Conservation (phyloP, 2,113 vertebrate species). For the Sminthopsis crassicaudata region DNA sequence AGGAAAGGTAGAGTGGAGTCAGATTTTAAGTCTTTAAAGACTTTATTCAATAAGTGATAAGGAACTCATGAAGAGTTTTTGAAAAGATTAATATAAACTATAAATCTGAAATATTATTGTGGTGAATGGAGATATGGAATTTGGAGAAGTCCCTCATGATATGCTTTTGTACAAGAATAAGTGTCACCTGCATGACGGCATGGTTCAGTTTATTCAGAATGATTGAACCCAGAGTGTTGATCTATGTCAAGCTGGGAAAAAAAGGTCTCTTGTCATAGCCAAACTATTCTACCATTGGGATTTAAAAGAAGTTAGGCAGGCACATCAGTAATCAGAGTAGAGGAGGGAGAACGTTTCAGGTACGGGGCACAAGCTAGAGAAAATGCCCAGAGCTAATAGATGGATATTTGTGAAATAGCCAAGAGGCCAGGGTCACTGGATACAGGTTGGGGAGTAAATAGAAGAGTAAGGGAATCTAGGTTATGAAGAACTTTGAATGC, state of each 20-base stretch:
- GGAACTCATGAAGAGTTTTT: background rate
- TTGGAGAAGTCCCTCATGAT: background rate
- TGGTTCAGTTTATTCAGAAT: background rate
- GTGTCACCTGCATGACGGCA: background rate
- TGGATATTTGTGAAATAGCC: background rate
- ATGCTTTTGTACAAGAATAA: background rate
- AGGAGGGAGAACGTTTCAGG: background rate
- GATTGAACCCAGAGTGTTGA: background rate
- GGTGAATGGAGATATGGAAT: background rate
- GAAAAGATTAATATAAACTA: background rate
- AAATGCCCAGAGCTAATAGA: background rate
- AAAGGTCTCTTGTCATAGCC: background rate
- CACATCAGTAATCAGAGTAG: background rate
- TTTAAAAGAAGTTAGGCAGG: background rate
- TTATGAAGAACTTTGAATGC: background rate
- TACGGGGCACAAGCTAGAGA: background rate
- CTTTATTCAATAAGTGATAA: background rate
- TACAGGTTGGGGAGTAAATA: background rate
- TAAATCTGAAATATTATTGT: background rate
- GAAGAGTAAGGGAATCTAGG: background rate
- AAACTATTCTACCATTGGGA: background rate
- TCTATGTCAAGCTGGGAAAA: background rate
- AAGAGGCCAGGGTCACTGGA: background rate
- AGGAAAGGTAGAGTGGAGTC: background rate
- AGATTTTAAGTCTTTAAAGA: background rate